phyloP scores from a whole-genome alignment of 2,113 vertebrate species.

The Manacus vitellinus region DNA sequence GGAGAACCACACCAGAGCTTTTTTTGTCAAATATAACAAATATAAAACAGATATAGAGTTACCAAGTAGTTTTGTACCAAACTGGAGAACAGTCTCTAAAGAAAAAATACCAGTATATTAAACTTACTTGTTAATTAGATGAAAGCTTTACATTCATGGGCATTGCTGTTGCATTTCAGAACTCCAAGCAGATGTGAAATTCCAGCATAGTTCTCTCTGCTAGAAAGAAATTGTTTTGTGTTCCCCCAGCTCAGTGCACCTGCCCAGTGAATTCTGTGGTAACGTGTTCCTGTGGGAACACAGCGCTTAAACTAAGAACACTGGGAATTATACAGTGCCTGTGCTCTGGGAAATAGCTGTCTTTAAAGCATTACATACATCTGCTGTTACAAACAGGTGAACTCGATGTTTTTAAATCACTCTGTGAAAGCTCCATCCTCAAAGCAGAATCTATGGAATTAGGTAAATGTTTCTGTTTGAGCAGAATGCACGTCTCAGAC shows the following conservation, averaged over 20 bases:
- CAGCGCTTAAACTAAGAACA: not conserved
- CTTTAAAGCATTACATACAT: not conserved
- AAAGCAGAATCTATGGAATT: not conserved
- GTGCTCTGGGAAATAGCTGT: not conserved
- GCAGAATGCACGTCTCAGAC: not conserved
- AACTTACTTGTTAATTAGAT: not conserved
- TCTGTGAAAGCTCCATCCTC: not conserved
- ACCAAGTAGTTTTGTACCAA: not conserved
- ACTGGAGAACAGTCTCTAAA: accelerated
- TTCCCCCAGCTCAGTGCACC: not conserved
- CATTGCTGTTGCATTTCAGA: not conserved
- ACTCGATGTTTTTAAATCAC: not conserved
- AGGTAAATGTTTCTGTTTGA: not conserved
- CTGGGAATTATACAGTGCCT: not conserved
- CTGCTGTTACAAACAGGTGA: not conserved
- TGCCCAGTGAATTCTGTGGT: not conserved
- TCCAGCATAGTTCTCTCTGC: not conserved
- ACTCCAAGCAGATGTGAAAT: not conserved
- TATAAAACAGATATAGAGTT: not conserved
- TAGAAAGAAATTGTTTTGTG: accelerated
- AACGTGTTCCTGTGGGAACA: not conserved
- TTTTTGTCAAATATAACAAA: too few relatives aligned
- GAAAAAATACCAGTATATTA: accelerated
- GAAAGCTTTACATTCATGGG: not conserved
- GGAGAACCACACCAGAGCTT: not conserved